phyloP scores from a whole-genome alignment of 2,113 vertebrate genomes.

The Pelecanus crispus region DNA sequence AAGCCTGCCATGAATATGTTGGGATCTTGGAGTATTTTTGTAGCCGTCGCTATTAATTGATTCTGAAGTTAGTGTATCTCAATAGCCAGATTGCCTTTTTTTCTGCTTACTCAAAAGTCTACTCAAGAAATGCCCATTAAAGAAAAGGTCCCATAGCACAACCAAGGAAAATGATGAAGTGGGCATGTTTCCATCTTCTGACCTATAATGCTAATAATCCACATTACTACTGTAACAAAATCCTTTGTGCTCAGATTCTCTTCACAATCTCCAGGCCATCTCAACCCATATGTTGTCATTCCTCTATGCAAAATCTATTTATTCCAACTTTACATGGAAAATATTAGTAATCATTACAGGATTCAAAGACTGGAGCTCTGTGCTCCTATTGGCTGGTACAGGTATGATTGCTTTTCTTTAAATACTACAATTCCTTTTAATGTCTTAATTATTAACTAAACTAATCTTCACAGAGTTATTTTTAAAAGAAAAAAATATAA shows the following conservation, averaged over 20 bases:
- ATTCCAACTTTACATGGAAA: not conserved
- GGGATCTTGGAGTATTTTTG: not conserved
- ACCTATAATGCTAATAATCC: not conserved
- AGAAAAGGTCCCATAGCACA: not conserved
- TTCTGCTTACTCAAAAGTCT: not conserved
- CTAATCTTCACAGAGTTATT: not conserved
- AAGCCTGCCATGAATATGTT: not conserved
- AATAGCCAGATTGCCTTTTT: not conserved
- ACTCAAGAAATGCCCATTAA: not conserved
- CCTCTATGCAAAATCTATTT: not conserved
- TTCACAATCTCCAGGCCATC: not conserved
- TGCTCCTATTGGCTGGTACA: not conserved
- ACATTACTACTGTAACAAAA: not conserved
- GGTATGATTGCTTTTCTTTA: not conserved
- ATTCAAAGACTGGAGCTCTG: not conserved
- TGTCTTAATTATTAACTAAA: not conserved
- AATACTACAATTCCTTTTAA: not conserved
- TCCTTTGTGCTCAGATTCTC: not conserved
- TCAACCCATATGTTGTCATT: not conserved
- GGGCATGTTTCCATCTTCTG: not conserved
- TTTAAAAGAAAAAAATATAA: not conserved
- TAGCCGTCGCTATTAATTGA: not conserved
- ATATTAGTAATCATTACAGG: not conserved
- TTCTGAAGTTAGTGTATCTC: not conserved
- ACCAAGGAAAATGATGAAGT: not conserved